These are phyloP conservation scores for Plemyria rubiginata DNA, from an alignment of 2,888 invertebrate species.

Conservation along the genomic window DNA sequence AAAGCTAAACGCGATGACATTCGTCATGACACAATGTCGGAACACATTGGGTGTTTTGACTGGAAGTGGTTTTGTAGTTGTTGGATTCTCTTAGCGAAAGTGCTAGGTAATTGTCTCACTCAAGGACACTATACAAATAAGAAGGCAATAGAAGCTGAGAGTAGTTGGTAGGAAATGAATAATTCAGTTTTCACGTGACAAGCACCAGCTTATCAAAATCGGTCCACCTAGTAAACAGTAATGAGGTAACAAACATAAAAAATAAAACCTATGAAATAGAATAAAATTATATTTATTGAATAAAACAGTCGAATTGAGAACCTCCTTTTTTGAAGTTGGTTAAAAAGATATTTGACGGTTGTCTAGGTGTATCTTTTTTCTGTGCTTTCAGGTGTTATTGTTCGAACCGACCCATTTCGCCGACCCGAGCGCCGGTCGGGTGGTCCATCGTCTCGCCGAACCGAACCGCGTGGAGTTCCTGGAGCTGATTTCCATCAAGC, in stretches of 20 bases:
- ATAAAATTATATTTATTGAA: too few relatives aligned
- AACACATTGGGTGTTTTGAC: conserved; percentile 9
- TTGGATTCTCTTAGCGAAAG: conserved; percentile 11
- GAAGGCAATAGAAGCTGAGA: neutral
- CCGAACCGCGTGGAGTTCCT: conserved; percentile 49
- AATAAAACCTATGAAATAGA: too few relatives aligned
- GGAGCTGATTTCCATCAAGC: conserved; percentile 60
- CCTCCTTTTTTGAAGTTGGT: too few relatives aligned
- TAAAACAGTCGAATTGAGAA: too few relatives aligned
- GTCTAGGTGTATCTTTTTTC: neutral
- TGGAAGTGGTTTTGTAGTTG: conserved; percentile 10
- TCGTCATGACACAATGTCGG: conserved; percentile 25
- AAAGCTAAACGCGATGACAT: conserved; percentile 10
- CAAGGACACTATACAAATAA: neutral
- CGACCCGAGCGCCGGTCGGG: conserved; percentile 62
- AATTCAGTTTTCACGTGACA: too few relatives aligned
- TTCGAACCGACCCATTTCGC: conserved; percentile 65
- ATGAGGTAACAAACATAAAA: too few relatives aligned
- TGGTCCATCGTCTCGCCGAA: conserved; percentile 57
- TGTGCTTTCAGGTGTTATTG: conserved; percentile 57
- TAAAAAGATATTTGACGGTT: too few relatives aligned
- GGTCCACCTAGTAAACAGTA: too few relatives aligned
- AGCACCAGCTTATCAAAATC: too few relatives aligned
- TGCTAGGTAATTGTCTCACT: neutral
- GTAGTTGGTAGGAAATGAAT: too few relatives aligned